A percentile compares a stretch with the other conserved stretches of the same genome.
Evolutionary conservation across 1,140 invertebrate genomes (phyloP).

Genomic region (Conus ventricosus): DNA sequence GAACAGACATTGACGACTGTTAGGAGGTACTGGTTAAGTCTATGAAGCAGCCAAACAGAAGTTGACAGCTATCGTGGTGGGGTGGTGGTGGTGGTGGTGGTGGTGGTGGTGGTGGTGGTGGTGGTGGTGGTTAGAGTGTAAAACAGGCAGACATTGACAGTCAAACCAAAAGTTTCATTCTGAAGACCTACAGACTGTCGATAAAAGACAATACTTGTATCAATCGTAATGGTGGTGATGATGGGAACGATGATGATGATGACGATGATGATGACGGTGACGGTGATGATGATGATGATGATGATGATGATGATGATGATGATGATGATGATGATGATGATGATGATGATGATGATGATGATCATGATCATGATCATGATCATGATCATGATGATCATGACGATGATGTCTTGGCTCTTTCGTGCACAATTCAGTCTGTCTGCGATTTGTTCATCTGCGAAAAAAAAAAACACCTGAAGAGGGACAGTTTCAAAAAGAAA

Average conservation of each 20-base stretch:
- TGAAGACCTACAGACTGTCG: not conserved
- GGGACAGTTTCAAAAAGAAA: not conserved
- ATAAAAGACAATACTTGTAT: too few species aligned
- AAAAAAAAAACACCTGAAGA: constrained; percentile 8
- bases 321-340: not conserved
- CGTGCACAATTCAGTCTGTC: too few species aligned
- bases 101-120: too few species aligned
- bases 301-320: constrained; percentile 1
- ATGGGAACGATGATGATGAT: too few species aligned
- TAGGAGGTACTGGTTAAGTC: not conserved
- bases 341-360: not conserved
- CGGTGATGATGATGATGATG: not conserved
- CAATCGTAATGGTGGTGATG: too few species aligned
- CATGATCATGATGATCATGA: not conserved
- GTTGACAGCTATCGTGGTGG: not conserved
- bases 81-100: too few species aligned
- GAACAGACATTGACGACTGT: not conserved
- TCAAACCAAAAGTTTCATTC: not conserved
- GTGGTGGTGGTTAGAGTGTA: too few species aligned
- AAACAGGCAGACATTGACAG: not conserved
- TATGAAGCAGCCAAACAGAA: not conserved
- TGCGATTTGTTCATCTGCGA: not conserved
- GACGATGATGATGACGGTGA: not conserved
- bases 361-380: not conserved
- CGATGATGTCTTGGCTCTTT: not conserved